A percentile compares a stretch with the other conserved stretches of the same genome.
These are phyloP conservation scores for Salminus brasiliensis DNA, from an alignment of 2,113 vertebrate species.

Conservation along the genomic window DNA sequence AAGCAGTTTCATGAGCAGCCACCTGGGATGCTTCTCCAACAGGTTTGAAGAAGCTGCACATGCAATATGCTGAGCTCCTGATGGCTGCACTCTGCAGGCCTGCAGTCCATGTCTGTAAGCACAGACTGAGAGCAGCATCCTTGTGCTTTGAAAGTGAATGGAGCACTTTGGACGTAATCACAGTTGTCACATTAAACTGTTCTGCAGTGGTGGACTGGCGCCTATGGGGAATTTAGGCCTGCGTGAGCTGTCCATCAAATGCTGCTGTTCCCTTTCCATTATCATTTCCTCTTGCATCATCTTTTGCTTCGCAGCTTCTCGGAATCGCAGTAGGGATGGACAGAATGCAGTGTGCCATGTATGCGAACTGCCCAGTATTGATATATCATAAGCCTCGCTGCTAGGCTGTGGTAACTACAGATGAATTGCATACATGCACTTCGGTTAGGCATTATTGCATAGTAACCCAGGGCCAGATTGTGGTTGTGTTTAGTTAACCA, in stretches of 20 bases:
- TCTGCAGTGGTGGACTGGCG: not conserved
- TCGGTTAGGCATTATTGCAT: too few species aligned
- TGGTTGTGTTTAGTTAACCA: too few species aligned
- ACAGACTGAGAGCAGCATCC: not conserved
- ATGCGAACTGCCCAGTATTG: not conserved
- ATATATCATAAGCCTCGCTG: too few species aligned
- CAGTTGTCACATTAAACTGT: slow-evolving; percentile 24
- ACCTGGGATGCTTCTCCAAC: not conserved
- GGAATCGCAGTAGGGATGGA: not conserved
- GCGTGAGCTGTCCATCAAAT: not conserved
- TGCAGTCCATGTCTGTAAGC: not conserved
- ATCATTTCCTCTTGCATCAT: not conserved
- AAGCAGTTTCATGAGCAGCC: not conserved
- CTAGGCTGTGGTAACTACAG: too few species aligned
- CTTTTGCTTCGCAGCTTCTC: too few species aligned
- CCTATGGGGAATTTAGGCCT: not conserved
- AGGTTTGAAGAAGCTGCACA: too few species aligned
- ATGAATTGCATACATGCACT: too few species aligned
- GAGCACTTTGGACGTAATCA: slow-evolving; percentile 15
- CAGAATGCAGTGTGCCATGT: not conserved
- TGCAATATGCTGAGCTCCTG: not conserved
- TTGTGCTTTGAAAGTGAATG: not conserved
- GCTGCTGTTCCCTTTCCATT: not conserved
- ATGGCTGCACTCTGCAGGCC: not conserved
- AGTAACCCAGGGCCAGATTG: too few species aligned